Percentiles rank a stretch among this genome's conserved stretches.
Evolutionary conservation across 2,113 vertebrate species (phyloP).

Genomic region (Hippocampus comes): DNA sequence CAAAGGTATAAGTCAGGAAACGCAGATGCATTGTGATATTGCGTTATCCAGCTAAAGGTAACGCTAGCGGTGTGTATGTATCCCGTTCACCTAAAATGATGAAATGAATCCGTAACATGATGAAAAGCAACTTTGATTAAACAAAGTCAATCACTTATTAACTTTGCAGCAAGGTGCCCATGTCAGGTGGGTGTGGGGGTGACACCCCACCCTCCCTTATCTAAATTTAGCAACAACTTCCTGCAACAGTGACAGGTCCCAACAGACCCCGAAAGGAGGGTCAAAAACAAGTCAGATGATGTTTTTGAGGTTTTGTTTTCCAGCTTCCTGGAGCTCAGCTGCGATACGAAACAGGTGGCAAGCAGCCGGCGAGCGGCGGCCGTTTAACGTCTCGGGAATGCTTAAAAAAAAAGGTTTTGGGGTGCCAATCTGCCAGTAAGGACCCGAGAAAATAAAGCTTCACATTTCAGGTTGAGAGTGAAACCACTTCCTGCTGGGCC

Average conservation of each 20-base stretch:
- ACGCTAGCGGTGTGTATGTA: no score
- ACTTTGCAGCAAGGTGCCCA: not conserved
- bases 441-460: conserved; percentile 61
- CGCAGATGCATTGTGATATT: no score
- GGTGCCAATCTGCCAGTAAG: conserved; percentile 47
- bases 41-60: no score
- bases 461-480: conserved; percentile 67
- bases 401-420: conserved; percentile 24
- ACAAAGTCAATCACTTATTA: not conserved
- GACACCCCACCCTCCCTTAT: not conserved
- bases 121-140: not conserved
- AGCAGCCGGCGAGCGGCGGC: conserved; percentile 29
- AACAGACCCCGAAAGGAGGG: conserved; percentile 47
- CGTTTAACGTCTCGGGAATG: conserved; percentile 38
- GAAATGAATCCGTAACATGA: no score
- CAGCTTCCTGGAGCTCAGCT: conserved; percentile 70
- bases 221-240: conserved; percentile 21
- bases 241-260: conserved; percentile 57
- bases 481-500: conserved; percentile 80
- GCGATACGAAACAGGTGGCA: conserved; percentile 67
- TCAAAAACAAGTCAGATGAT: conserved; percentile 54
- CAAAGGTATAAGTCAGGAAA: no score
- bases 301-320: conserved; percentile 67
- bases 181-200: not conserved
- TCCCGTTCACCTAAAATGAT: no score